Evolutionary conservation across 2,888 invertebrate species (phyloP), one percentile per base, ranked within the genome.

Genomic region (Mythimna lalbum): DNA sequence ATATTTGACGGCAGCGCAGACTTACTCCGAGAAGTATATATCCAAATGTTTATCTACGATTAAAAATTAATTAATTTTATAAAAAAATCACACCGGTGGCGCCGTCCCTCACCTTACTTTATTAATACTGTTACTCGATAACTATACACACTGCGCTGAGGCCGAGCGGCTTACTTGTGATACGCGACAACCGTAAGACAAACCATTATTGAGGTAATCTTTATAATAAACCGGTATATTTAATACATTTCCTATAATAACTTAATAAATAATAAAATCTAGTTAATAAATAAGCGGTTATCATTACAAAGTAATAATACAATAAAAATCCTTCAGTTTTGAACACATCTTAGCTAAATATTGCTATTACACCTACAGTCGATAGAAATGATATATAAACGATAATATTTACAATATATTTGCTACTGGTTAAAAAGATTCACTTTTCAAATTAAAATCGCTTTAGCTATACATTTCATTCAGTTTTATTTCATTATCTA

Each of bases 331-430:
- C 88, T 91, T 92, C 90, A 87, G 90, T 90, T 93, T 92, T 94
- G 95, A 95, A 96, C 95, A 94, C 95, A 94, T 94, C 94, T 95
- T 95, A 96, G 92, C 94, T 95, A 95, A 89, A 91, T 93, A 94
- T 94, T 92, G 93, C 94, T 95, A 95, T 87, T 89, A 89, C 89
- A 90, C 84, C 91, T 93, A 93, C 88, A 84, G 87, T 90, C 87
- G 89, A 93, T 94, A 95, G 89, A 94, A 93, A 94, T 81, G 10
- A 84, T 83, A 89, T 89, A 91, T 86, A 90, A 90, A 90, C 89
- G 88, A 90, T 91, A 89, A 86, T 86, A 94, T 94, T 90, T 94
- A 94, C 94, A 94, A 88, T 89, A 88, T 90, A 92, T 91, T 90
- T 82, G 89, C 90, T 93, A 93, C 83, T 79, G 79, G 89, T 90